Conservation (phyloP, 2,888 invertebrate species). For the Alviniconcha strummeri region DNA sequence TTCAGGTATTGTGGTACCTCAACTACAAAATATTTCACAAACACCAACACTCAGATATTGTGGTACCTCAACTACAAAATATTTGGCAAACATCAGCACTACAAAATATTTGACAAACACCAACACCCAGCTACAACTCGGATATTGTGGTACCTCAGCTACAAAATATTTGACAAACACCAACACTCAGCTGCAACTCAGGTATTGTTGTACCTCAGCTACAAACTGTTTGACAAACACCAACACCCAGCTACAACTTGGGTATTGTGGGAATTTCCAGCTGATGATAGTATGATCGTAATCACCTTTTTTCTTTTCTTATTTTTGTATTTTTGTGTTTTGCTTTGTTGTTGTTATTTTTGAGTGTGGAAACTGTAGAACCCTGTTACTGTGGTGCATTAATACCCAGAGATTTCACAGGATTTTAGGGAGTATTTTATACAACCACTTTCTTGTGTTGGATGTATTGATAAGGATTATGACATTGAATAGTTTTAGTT, state of each 20-base stretch:
- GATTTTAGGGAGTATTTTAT: too few species aligned
- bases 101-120: too few species aligned
- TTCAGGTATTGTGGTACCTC: constrained; percentile 76
- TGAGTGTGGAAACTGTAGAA: too few species aligned
- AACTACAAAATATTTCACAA: constrained; percentile 75
- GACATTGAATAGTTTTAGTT: too few species aligned
- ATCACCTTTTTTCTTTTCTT: not conserved
- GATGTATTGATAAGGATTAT: too few species aligned
- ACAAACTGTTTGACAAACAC: too few species aligned
- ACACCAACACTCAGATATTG: constrained; percentile 68
- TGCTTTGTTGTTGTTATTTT: too few species aligned
- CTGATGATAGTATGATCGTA: not conserved
- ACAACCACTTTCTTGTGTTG: too few species aligned
- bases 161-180: constrained; percentile 65
- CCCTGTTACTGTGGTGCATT: constrained; percentile 80
- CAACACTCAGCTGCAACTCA: constrained; percentile 72
- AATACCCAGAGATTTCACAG: constrained; percentile 72
- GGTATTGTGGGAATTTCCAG: not conserved
- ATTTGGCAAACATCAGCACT: too few species aligned
- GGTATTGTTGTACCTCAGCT: constrained; percentile 54
- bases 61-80: constrained; percentile 41
- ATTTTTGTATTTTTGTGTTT: not conserved
- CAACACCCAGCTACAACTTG: too few species aligned
- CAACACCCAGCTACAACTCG: too few species aligned
- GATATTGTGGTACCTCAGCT: constrained; percentile 83